Base-by-base conservation (phyloP, 2,888 invertebrate genomes). In the Hyposoter didymator region DNA sequence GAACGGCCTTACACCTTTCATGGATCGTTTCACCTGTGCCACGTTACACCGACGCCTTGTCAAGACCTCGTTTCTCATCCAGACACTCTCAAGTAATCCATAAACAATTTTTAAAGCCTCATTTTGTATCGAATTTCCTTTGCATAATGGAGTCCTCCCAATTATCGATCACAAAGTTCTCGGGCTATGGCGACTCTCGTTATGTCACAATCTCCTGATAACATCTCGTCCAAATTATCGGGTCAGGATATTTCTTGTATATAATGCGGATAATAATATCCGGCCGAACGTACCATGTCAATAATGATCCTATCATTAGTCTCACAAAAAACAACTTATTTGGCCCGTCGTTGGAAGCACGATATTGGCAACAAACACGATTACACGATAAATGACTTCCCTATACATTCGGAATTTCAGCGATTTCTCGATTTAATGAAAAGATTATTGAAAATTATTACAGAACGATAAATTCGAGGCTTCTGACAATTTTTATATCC, bases 1-100 rank as follows among this genome's bases (percentile, higher is more conserved):
- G 74, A 19, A 55, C 64, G 49, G 78, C 81, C 74, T 78, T 39
- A 66, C 78, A 70, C 78, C 66, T 64, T 28, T 19, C 73, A 43
- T 79, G 52, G 78, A 64, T 82, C 74, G 75, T 52, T 64, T 49
- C 43, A 35, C 45, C 49, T 47, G 52, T 39, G 10, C 8, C 5
- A 5, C 19, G 32, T 47, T 64, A n/a, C 12, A 17, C 62, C 17
- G 43, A 78, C 32, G 43, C 45, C 70, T 45, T n/a, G 2, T 45
- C 76, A 49, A 64, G 47, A 35, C 47, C 28, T 75, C 47, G 7
- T 47, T 75, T 45, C 14, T 14, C 35, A 22, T 39, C 22, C 73
- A 45, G 6, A 59, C 22, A 28, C 22, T 28, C 55, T 4, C 10
- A 28, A 59, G 28, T 22, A 59, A 59, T 59, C 55, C 55, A 22